Conservation (phyloP, 2,888 invertebrate genomes). For the Venustoraphidia nigricollis region DNA sequence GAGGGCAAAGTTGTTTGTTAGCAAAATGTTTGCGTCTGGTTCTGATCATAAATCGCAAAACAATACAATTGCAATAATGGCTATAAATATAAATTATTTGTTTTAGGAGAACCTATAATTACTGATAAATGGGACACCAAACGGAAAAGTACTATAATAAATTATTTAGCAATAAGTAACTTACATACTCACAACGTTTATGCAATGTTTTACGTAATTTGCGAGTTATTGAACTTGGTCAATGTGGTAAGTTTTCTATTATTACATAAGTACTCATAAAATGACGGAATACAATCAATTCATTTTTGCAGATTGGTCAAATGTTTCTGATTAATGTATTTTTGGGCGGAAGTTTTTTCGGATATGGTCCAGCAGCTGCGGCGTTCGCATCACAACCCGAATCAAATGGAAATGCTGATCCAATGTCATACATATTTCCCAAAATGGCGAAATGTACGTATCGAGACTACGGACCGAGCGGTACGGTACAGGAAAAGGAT, state of each 20-base stretch:
- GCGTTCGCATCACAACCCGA: conserved; percentile 29
- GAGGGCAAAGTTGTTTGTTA: too few species aligned
- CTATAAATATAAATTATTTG: background rate
- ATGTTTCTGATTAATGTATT: conserved; percentile 52
- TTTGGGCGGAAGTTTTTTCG: conserved; percentile 42
- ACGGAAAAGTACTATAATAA: conserved; percentile 36
- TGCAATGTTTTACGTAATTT: conserved; percentile 47
- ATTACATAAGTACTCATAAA: background rate
- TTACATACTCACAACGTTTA: conserved; percentile 45
- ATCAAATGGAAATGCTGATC: conserved; percentile 34
- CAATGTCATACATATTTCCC: conserved; percentile 53
- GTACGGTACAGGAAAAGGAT: conserved; percentile 38
- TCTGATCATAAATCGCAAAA: too few species aligned
- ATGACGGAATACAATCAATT: background rate
- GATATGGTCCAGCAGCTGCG: conserved; percentile 40
- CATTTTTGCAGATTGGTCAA: conserved; percentile 41
- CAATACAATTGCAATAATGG: background rate
- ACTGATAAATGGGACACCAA: conserved; percentile 38
- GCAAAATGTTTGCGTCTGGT: too few species aligned
- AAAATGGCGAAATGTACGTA: conserved; percentile 51
- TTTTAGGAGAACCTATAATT: conserved; percentile 36
- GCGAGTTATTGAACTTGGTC: conserved; percentile 56
- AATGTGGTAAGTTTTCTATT: conserved; percentile 45
- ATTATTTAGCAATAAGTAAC: conserved; percentile 39
- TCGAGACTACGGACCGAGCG: conserved; percentile 41